Conservation (phyloP, 2,888 invertebrate species). For the Synanthedon formicaeformis region DNA sequence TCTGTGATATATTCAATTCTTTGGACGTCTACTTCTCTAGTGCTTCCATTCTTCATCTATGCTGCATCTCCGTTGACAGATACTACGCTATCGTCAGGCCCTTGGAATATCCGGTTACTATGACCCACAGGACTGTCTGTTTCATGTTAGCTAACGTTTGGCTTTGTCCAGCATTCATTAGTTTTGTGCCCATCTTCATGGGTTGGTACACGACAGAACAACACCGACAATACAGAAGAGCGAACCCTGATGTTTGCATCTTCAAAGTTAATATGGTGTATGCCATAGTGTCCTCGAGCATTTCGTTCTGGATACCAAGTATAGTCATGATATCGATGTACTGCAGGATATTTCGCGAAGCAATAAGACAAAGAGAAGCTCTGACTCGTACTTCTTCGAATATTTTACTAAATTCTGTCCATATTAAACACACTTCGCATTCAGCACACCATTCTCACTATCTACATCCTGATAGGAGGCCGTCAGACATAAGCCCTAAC, state of each 20-base stretch:
- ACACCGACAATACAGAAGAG: slow-evolving; percentile 73
- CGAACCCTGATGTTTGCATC: slow-evolving; percentile 81
- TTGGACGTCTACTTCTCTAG: slow-evolving; percentile 94
- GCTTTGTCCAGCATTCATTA: slow-evolving; percentile 92
- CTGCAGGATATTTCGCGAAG: slow-evolving; percentile 85
- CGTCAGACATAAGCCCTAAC: slow-evolving; percentile 61
- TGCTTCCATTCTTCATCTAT: slow-evolving; percentile 91
- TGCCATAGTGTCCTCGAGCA: slow-evolving; percentile 88
- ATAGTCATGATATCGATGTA: slow-evolving; percentile 94
- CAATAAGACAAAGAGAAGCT: slow-evolving; percentile 84
- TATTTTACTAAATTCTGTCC: slow-evolving; percentile 86
- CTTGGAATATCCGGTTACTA: slow-evolving; percentile 90
- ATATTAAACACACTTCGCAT: slow-evolving; percentile 83
- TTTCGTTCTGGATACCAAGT: slow-evolving; percentile 94
- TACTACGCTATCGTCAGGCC: slow-evolving; percentile 93
- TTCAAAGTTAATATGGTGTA: slow-evolving; percentile 90
- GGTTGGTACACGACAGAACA: slow-evolving; percentile 94
- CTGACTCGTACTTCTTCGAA: slow-evolving; percentile 88
- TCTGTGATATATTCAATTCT: slow-evolving; percentile 96
- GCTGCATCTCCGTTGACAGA: slow-evolving; percentile 94
- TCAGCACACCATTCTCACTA: slow-evolving; percentile 73
- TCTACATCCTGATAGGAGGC: slow-evolving; percentile 55
- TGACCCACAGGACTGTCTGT: slow-evolving; percentile 86
- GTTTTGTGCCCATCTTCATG: slow-evolving; percentile 94
- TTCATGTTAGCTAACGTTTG: slow-evolving; percentile 91